These are phyloP conservation scores for Oncopodura yosiiana DNA, from an alignment of 1,140 invertebrate species.

Conservation along the genomic window DNA sequence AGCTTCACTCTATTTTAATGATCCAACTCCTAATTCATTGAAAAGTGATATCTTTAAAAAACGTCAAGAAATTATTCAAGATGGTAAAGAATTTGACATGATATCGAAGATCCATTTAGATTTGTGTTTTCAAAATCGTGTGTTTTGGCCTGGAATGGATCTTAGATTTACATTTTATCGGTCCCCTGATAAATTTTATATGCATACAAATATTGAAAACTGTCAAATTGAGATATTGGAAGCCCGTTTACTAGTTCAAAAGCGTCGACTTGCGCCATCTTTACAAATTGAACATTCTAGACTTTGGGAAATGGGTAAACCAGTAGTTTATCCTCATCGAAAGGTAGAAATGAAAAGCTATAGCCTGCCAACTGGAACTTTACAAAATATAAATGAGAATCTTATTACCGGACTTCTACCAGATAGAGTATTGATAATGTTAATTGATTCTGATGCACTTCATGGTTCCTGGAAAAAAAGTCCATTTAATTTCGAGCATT, in stretches of 20 bases:
- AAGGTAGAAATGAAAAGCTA: slow-evolving; percentile 26
- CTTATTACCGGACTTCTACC: slow-evolving; percentile 28
- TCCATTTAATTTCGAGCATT: slow-evolving; percentile 24
- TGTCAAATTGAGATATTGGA: slow-evolving; percentile 19
- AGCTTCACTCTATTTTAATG: slow-evolving; percentile 33
- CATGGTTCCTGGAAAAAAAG: slow-evolving; percentile 21
- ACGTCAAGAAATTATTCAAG: slow-evolving; percentile 32
- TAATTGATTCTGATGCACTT: slow-evolving; percentile 17
- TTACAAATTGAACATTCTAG: slow-evolving; percentile 17
- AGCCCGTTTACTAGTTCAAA: slow-evolving; percentile 21
- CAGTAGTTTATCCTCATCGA: slow-evolving; percentile 11
- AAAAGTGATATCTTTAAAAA: slow-evolving; percentile 36
- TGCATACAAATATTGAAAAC: not conserved
- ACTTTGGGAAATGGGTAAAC: slow-evolving; percentile 2
- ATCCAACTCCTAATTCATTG: slow-evolving; percentile 33
- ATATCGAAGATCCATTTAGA: slow-evolving; percentile 24
- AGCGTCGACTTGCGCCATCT: slow-evolving; percentile 8
- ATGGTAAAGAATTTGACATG: slow-evolving; percentile 34
- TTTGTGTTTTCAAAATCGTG: slow-evolving; percentile 22
- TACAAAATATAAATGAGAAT: slow-evolving; percentile 24
- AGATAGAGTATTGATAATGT: slow-evolving; percentile 13
- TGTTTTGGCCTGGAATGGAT: slow-evolving; percentile 26
- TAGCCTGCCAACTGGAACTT: slow-evolving; percentile 19
- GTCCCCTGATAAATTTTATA: slow-evolving; percentile 8
- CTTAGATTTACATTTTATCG: slow-evolving; percentile 14